A percentile compares a stretch with the other conserved stretches of the same genome.
Conservation (phyloP, 2,888 invertebrate species). For the Lamproptera curius region DNA sequence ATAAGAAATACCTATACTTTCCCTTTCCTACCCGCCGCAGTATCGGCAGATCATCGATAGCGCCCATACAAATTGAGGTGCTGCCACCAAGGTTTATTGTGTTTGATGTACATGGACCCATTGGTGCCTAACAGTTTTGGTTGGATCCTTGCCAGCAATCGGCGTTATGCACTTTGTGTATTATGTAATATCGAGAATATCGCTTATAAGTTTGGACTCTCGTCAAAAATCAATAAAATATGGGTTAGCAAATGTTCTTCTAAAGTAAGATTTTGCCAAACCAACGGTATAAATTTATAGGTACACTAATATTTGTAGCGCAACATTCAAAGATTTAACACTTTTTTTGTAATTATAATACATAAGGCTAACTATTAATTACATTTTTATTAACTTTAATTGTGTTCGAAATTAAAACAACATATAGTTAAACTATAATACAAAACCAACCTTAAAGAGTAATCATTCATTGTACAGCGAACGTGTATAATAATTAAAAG, state of each 20-base stretch:
- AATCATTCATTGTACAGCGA: too few relatives aligned
- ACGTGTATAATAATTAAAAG: too few relatives aligned
- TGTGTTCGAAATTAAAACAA: too few relatives aligned
- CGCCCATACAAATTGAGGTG: constrained; percentile 16
- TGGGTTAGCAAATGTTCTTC: not conserved
- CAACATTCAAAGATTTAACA: too few relatives aligned
- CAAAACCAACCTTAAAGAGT: too few relatives aligned
- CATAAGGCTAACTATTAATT: too few relatives aligned
- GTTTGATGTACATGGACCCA: constrained; percentile 8
- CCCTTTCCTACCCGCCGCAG: constrained; percentile 7
- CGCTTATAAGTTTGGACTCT: not conserved
- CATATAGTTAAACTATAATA: too few relatives aligned
- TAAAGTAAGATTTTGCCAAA: not conserved
- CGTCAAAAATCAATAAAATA: not conserved
- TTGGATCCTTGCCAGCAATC: not conserved
- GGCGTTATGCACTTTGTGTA: not conserved
- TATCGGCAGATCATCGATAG: constrained; percentile 18
- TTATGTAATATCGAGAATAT: not conserved
- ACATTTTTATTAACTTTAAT: too few relatives aligned
- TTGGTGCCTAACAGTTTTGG: not conserved
- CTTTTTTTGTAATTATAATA: too few relatives aligned
- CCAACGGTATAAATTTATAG: too few relatives aligned
- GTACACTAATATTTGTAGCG: too few relatives aligned
- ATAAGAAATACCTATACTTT: too few relatives aligned
- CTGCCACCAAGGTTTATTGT: constrained; percentile 6